These are phyloP conservation scores for Thermophis baileyi DNA, from an alignment of 2,113 vertebrate species.

Conservation along the genomic window DNA sequence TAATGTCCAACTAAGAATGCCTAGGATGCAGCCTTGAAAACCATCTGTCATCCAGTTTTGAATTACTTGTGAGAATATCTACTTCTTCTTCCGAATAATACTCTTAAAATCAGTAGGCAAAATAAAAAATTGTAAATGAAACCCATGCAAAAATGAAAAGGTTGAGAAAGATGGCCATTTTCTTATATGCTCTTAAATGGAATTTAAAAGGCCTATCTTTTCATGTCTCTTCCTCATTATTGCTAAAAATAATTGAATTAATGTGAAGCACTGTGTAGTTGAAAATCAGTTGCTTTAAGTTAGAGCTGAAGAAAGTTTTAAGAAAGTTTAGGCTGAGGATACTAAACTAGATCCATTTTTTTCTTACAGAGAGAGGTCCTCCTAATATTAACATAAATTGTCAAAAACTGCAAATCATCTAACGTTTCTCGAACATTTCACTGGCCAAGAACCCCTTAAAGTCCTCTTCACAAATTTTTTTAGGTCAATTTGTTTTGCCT, in stretches of 20 bases:
- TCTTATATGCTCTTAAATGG: background rate
- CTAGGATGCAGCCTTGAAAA: background rate
- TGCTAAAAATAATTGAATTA: background rate
- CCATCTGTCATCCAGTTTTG: background rate
- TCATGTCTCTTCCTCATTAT: background rate
- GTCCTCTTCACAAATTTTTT: background rate
- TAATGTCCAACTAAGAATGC: background rate
- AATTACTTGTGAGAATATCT: background rate
- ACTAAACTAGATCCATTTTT: background rate
- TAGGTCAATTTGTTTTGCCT: background rate
- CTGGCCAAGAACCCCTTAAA: background rate
- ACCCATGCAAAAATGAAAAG: background rate
- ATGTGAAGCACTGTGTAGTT: background rate
- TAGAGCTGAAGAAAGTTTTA: background rate
- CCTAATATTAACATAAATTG: background rate
- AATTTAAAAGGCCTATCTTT: background rate
- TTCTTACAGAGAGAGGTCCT: background rate
- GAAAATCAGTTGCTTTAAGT: background rate
- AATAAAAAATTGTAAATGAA: background rate
- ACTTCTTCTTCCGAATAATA: background rate
- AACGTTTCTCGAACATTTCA: background rate
- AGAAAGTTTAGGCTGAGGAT: background rate
- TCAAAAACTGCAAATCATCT: background rate
- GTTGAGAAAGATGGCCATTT: background rate
- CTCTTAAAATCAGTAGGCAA: background rate